phyloP scores from a whole-genome alignment of 2,888 invertebrate species.

The Polymixis lichenea region DNA sequence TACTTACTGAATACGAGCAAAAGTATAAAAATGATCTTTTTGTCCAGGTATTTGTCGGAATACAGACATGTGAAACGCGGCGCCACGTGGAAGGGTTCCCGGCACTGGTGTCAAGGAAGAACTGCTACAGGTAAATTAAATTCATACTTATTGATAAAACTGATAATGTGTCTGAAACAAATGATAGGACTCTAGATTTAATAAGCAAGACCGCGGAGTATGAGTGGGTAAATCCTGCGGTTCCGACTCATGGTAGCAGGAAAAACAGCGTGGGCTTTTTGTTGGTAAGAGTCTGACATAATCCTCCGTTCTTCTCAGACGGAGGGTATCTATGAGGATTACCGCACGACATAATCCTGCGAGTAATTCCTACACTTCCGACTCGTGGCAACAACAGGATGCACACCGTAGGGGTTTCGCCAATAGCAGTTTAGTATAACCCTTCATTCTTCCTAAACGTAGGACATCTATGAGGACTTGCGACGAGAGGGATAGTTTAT shows the following conservation, averaged over 20 bases:
- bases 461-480: neutral
- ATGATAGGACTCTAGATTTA: no score
- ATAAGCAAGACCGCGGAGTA: no score
- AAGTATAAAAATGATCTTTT: neutral
- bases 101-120: constrained; percentile 94
- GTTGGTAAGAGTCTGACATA: neutral
- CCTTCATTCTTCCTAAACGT: neutral
- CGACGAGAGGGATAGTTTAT: neutral
- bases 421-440: neutral
- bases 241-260: neutral
- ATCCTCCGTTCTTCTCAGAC: neutral
- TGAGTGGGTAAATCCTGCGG: neutral
- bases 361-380: no score
- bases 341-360: no score
- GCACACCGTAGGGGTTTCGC: neutral
- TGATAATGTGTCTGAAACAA: no score
- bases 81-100: constrained; percentile 97
- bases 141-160: neutral
- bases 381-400: no score
- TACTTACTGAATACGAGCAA: neutral
- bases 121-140: constrained; percentile 91
- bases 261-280: neutral
- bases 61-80: constrained; percentile 99
- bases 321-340: no score
- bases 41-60: constrained; percentile 96